phyloP scores from a whole-genome alignment of 1,140 invertebrate species.

The Atopsyche davidsoni region DNA sequence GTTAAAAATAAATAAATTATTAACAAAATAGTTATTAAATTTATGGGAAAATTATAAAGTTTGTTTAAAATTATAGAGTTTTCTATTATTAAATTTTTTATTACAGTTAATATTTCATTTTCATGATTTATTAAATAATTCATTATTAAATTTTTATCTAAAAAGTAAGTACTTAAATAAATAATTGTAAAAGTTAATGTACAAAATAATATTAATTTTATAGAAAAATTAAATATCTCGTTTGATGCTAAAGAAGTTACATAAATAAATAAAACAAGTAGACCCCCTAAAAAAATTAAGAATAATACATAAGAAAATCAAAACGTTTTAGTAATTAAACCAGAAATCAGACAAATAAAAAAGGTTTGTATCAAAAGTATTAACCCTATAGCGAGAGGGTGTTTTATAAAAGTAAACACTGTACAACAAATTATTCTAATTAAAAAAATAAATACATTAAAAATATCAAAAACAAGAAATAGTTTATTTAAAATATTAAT shows the following conservation, averaged over 20 bases:
- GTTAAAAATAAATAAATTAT: slow-evolving; percentile 49
- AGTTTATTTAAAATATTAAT: slow-evolving; percentile 53
- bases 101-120: background rate
- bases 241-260: slow-evolving; percentile 50
- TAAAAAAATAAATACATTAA: slow-evolving; percentile 38
- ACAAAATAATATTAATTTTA: slow-evolving; percentile 32
- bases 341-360: slow-evolving; percentile 37
- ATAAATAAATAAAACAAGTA: slow-evolving; percentile 54
- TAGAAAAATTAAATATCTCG: slow-evolving; percentile 45
- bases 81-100: slow-evolving; percentile 5
- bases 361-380: slow-evolving; percentile 45
- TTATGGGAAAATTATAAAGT: slow-evolving; percentile 37
- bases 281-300: slow-evolving; percentile 49
- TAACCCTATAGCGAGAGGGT: slow-evolving; percentile 47
- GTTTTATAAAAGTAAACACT: slow-evolving; percentile 42
- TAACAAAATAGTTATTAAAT: slow-evolving; percentile 42
- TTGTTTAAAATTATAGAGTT: slow-evolving; percentile 28
- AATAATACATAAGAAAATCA: slow-evolving; percentile 49
- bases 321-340: slow-evolving; percentile 39
- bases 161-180: slow-evolving; percentile 15
- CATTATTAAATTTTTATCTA: slow-evolving; percentile 10
- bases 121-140: slow-evolving; percentile 14
- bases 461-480: slow-evolving; percentile 47
- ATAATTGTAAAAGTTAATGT: slow-evolving; percentile 29
- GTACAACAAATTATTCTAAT: slow-evolving; percentile 35